Evolutionary conservation across 2,888 invertebrate species (phyloP), one percentile per base, ranked within the genome.

Genomic region (Epirrita christyi): DNA sequence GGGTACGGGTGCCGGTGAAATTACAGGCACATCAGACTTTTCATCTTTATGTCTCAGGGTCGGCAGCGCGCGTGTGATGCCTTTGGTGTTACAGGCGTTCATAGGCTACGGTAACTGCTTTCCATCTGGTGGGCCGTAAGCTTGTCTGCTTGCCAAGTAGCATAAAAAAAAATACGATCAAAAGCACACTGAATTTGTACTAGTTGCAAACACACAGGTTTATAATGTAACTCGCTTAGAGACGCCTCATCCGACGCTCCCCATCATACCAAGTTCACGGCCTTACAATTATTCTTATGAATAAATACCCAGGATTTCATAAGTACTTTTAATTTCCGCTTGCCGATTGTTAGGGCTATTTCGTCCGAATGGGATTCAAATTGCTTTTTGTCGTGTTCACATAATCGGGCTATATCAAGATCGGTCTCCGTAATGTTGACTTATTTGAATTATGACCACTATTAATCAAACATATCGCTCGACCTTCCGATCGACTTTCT

Each of bases 381-480:
- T 84, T 80, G 74, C 76, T 71, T 80, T 83, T 82, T 84, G 78
- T 76, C 81, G 80, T 81, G 81, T 76, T 71, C 73, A 72, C 66
- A 67, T 80, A 80, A 78, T 78, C 76, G 72, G 50, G 59, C 51
- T 61, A 72, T 75, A 83, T 81, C 80, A 64, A 72, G 75, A 80
- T 79, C 71, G 42, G 52, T 29, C 21, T 40, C 38, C 28, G 53
- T 63, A 52, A 63, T 67, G 66, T 67, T 59, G 63, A 64, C 62
- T 63, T 63, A 67, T 62, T 55, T 45, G 51, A 47, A 59, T 63
- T 58, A 55, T 56, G 51, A 55, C 48, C 63, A 36, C 41, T 36
- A 52, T 66, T 55, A 61, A 56, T 66, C 66, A 55, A 54, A 48
- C 41, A 27, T 55, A 48, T 58, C 62, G 55, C 48, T 55, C 52